phyloP scores from a whole-genome alignment of 2,888 invertebrate genomes.

The Oscheius sp. region DNA sequence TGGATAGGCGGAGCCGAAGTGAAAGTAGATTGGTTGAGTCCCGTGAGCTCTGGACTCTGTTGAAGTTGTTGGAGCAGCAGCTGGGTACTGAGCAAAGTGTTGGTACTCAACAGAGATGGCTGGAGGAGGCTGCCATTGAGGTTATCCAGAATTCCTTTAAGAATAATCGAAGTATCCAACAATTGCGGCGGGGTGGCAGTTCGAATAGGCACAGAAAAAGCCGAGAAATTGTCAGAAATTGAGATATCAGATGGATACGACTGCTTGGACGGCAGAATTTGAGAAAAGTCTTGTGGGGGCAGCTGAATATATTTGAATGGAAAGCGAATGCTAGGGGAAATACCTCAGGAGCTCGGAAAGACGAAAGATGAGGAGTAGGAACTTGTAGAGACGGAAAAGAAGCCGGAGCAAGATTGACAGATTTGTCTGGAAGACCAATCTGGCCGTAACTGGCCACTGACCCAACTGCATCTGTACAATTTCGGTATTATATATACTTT shows the following conservation, averaged over 20 bases:
- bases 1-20: background rate
- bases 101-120: constrained; percentile 35
- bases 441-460: constrained; percentile 3
- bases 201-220: constrained; percentile 20
- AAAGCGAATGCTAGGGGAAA: background rate
- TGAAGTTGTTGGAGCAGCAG: constrained; percentile 50
- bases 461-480: background rate
- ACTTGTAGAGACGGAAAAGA: constrained; percentile 31
- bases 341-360: constrained; percentile 45
- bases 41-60: background rate
- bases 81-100: constrained; percentile 41
- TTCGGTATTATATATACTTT: background rate
- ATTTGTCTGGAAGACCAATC: constrained; percentile 1
- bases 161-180: constrained; percentile 30
- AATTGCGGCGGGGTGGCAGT: constrained; percentile 7
- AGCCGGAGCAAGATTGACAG: constrained; percentile 5
- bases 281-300: constrained; percentile 44
- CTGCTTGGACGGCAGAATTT: constrained; percentile 47
- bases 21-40: background rate
- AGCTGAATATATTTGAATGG: constrained; percentile 18
- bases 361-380: constrained; percentile 35
- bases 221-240: constrained; percentile 21
- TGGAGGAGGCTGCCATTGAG: constrained; percentile 18
- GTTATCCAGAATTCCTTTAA: constrained; percentile 32
- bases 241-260: constrained; percentile 31